Percentiles rank a stretch among this genome's conserved stretches.
phyloP scores from a whole-genome alignment of 2,888 invertebrate genomes.

The Neoitamus cyanurus region DNA sequence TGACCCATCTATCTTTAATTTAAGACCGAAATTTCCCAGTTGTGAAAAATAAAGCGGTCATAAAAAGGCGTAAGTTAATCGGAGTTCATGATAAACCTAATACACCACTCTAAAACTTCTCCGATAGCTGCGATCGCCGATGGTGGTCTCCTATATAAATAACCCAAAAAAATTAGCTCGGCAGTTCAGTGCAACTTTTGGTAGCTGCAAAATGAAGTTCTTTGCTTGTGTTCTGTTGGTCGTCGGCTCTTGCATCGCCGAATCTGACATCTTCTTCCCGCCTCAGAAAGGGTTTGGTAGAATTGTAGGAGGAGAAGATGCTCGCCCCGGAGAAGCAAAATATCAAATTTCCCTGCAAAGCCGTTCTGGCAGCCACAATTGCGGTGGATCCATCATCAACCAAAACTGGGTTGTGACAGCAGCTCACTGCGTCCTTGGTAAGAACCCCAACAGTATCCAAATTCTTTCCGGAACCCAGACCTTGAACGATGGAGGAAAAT shows the following conservation, averaged over 20 bases:
- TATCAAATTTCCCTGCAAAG: slow-evolving; percentile 63
- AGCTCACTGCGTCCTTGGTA: slow-evolving; percentile 61
- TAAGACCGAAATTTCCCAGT: too few relatives aligned
- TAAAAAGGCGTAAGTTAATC: too few relatives aligned
- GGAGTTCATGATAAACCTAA: too few relatives aligned
- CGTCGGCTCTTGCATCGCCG: slow-evolving; percentile 21
- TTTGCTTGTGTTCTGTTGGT: neutral
- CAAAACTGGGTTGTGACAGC: slow-evolving; percentile 61
- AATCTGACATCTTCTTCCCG: slow-evolving; percentile 17
- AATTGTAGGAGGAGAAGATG: slow-evolving; percentile 49
- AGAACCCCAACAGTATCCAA: slow-evolving; percentile 56
- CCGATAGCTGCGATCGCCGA: too few relatives aligned
- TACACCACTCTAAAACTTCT: too few relatives aligned
- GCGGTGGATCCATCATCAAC: slow-evolving; percentile 61
- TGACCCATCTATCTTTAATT: too few relatives aligned
- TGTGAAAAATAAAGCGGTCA: too few relatives aligned
- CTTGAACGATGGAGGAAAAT: slow-evolving; percentile 57
- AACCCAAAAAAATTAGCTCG: neutral
- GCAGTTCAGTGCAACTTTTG: neutral
- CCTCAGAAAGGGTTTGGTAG: slow-evolving; percentile 25
- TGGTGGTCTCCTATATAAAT: neutral
- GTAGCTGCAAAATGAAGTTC: neutral
- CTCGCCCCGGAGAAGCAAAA: slow-evolving; percentile 54
- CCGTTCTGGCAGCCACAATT: slow-evolving; percentile 60
- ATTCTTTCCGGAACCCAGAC: slow-evolving; percentile 61